Evolutionary conservation across 1,140 invertebrate species (phyloP), one percentile per base, ranked within the genome.

Genomic region (Leptinotarsa lineolata): DNA sequence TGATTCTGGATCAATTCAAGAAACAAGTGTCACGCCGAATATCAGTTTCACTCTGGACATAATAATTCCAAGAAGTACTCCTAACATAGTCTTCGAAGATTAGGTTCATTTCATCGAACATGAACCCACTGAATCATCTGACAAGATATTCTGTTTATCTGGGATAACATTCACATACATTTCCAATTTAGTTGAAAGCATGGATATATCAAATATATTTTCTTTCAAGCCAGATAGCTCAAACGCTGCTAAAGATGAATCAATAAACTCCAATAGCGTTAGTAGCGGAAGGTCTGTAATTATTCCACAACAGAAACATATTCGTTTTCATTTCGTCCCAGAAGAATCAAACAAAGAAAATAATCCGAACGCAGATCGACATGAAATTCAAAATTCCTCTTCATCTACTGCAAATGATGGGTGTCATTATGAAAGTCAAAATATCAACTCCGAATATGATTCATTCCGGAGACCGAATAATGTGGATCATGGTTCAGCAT

Each of bases 141-240:
- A 54, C n/a, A 54, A 54, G 5, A 13, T 54, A 13, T 54, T 54
- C 48, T 13, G 48, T 54, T 16, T 54, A 54, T 54, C 48, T 54
- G 48, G 6, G n/a, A 8, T 54, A 54, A 1, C 48, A 54, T 54
- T 54, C 48, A 54, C 16, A 54, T 1, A 54, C 15, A 54, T 54
- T 5, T 13, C 48, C 48, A 54, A 54, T 54, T 54, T n/a, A 54
- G 48, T 54, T 54, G 48, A 54, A 54, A 12, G 48, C 12, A 54
- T 54, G n/a, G n/a, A 54, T 54, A n/a, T 54, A 54, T 54, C 48
- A 18, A 18, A 54, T 16, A 15, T n/a, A 54, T 54, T 54, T 54
- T 18, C 48, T 54, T 54, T n/a, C 48, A 54, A 16, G n/a, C 48
- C n/a, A 54, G n/a, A 54, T 54, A n/a, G 48, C n/a, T 54, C n/a